Evolutionary conservation across 2,113 vertebrate genomes (phyloP).

Genomic region (Poeciliopsis occidentalis): DNA sequence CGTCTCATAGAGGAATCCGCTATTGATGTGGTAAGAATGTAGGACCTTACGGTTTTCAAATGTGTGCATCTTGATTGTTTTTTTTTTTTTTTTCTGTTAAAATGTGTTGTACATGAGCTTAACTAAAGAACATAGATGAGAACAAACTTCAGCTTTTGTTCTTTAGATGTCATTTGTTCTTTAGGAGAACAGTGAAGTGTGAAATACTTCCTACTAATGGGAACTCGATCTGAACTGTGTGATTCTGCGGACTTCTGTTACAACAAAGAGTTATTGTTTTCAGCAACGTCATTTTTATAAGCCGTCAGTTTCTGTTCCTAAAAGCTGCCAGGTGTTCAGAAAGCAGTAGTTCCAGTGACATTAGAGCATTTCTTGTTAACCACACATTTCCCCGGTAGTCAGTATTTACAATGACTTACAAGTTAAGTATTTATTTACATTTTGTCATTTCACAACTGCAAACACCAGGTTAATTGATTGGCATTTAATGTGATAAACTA

Average conservation of each 20-base stretch:
- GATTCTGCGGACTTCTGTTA: background rate
- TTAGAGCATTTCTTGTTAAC: background rate
- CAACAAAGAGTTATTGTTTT: constrained; percentile 2
- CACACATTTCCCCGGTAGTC: background rate
- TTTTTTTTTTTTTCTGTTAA: background rate
- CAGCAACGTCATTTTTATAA: background rate
- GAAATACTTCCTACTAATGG: background rate
- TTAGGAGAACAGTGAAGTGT: background rate
- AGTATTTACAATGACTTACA: background rate
- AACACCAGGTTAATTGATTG: too few species aligned
- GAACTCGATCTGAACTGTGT: background rate
- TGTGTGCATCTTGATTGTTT: background rate
- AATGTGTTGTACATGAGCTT: background rate
- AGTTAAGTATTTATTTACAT: background rate
- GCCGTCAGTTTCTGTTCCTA: constrained; percentile 19
- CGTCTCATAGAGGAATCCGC: constrained; percentile 95
- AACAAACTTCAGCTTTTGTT: background rate
- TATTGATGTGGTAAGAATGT: constrained; percentile 88
- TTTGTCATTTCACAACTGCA: too few species aligned
- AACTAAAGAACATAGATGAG: background rate
- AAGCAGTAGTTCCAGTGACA: background rate
- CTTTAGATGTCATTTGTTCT: background rate
- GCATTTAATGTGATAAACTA: too few species aligned
- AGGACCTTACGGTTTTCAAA: background rate
- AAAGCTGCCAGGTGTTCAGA: background rate